phyloP scores from a whole-genome alignment of 2,797 vertebrate genomes.

The Taeniopygia guttata region DNA sequence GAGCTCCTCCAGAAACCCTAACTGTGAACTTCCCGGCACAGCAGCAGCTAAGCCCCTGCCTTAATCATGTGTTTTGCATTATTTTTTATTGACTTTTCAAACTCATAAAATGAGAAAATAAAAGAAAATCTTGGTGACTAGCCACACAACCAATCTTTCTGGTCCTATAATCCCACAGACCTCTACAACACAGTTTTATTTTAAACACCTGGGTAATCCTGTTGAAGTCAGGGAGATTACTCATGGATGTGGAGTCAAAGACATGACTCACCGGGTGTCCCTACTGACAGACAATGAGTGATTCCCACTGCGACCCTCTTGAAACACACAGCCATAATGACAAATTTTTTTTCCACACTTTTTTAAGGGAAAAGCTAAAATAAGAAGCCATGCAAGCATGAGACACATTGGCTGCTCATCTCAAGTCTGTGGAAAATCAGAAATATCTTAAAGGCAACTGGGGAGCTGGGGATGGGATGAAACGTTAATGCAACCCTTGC shows the following conservation, averaged over 20 bases:
- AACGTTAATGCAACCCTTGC: slow-evolving; percentile 36
- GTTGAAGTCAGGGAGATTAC: slow-evolving; percentile 14
- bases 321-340: background rate
- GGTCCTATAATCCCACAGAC: slow-evolving; percentile 20
- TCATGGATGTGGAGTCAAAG: background rate
- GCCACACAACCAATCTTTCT: slow-evolving; percentile 10
- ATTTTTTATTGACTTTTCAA: slow-evolving; percentile 60
- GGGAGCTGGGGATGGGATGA: background rate
- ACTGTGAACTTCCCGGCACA: background rate
- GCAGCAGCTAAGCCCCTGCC: slow-evolving; percentile 17
- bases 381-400: background rate
- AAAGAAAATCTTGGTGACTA: slow-evolving; percentile 31
- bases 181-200: slow-evolving; percentile 26
- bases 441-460: background rate
- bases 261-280: background rate
- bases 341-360: background rate
- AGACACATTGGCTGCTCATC: accelerated
- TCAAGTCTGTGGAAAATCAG: background rate
- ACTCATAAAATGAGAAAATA: slow-evolving; percentile 56
- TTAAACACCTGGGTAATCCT: slow-evolving; percentile 46
- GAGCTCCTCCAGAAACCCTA: background rate
- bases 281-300: background rate
- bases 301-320: background rate
- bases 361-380: slow-evolving; percentile 1
- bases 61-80: slow-evolving; percentile 50